A percentile compares a stretch with the other conserved stretches of the same genome.
Conservation (phyloP, 2,888 invertebrate species). For the Phaedon cochleariae region DNA sequence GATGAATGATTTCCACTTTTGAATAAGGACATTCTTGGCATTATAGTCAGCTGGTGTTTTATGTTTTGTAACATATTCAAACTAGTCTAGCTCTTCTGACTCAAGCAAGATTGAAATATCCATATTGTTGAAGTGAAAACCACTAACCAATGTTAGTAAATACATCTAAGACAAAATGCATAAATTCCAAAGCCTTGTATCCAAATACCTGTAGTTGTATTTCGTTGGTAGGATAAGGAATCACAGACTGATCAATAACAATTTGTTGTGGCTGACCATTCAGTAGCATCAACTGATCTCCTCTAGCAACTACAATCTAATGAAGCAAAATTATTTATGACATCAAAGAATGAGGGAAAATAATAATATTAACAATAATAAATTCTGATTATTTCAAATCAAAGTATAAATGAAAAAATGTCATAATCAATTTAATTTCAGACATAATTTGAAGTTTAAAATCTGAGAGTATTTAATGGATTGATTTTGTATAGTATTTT, state of each 20-base stretch:
- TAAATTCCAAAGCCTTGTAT: background rate
- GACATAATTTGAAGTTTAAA: too few species aligned
- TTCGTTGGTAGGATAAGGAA: slow-evolving; percentile 48
- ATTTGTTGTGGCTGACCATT: slow-evolving; percentile 63
- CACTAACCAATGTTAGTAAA: background rate
- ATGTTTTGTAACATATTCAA: too few species aligned
- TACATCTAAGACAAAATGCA: background rate
- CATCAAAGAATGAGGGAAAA: background rate
- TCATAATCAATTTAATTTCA: too few species aligned
- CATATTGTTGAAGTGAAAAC: background rate
- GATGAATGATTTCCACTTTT: too few species aligned
- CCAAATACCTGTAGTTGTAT: slow-evolving; percentile 30
- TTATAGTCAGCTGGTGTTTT: too few species aligned
- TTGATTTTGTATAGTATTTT: background rate
- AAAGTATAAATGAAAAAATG: too few species aligned
- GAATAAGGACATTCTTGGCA: too few species aligned
- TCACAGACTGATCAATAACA: slow-evolving; percentile 53
- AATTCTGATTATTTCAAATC: too few species aligned
- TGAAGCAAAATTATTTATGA: background rate
- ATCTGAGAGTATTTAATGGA: background rate
- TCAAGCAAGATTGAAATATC: background rate
- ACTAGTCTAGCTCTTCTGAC: background rate
- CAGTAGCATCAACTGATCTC: slow-evolving; percentile 60
- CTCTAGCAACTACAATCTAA: slow-evolving; percentile 52
- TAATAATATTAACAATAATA: background rate